Conservation (phyloP, 2,113 vertebrate genomes). For the Plecturocebus donacophilus region DNA sequence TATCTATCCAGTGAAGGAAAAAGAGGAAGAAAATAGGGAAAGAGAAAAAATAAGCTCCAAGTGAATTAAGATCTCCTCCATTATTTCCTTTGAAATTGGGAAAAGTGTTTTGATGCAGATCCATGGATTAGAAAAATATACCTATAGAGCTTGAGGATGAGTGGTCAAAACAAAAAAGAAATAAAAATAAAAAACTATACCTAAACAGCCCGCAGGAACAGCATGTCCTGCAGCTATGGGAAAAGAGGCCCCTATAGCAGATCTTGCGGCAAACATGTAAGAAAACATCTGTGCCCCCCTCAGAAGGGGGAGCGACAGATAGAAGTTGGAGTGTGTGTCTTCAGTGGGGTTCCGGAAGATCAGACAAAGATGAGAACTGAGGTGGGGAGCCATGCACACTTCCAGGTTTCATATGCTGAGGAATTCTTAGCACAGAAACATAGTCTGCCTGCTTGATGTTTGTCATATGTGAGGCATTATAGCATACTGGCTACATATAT, state of each 20-base stretch:
- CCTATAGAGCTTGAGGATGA: no score
- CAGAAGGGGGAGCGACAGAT: background rate
- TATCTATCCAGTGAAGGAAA: background rate
- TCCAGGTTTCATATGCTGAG: background rate
- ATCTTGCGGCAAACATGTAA: background rate
- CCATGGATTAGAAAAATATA: background rate
- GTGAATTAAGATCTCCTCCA: background rate
- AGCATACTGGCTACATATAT: background rate
- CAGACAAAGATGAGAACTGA: background rate
- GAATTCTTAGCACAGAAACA: background rate
- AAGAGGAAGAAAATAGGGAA: background rate
- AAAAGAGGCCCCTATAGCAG: background rate
- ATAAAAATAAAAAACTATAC: background rate
- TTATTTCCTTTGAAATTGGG: background rate
- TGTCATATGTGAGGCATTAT: background rate
- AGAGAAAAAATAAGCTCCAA: background rate
- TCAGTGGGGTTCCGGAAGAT: background rate
- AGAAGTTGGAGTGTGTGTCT: background rate
- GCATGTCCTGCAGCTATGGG: background rate
- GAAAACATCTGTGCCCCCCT: background rate
- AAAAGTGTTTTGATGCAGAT: background rate
- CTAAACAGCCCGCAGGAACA: background rate
- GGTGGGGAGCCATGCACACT: background rate
- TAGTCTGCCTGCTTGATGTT: background rate
- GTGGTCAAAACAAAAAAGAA: no score